Percentiles rank a stretch among this genome's conserved stretches.
Evolutionary conservation across 2,113 vertebrate genomes (phyloP).

Genomic region (Capra hircus): DNA sequence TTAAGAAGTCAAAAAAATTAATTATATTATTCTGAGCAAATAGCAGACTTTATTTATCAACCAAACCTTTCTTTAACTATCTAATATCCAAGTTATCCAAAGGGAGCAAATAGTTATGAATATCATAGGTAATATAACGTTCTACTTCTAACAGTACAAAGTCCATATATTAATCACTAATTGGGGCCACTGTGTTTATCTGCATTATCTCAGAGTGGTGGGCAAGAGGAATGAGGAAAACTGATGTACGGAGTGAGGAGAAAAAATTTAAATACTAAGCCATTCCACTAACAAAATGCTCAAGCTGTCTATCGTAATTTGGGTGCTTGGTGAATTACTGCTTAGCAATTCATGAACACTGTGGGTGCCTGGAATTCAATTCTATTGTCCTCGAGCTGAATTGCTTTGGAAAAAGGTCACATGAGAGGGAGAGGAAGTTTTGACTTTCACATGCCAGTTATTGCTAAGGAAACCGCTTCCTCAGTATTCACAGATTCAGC

Average conservation of each 20-base stretch:
- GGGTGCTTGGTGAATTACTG: conserved; percentile 65
- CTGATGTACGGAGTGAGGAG: conserved; percentile 7
- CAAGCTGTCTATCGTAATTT: conserved; percentile 68
- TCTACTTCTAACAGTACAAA: neutral
- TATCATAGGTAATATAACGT: neutral
- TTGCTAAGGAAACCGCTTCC: conserved; percentile 85
- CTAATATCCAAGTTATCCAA: neutral
- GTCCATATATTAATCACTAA: neutral
- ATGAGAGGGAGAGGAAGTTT: conserved; percentile 85
- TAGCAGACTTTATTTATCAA: neutral
- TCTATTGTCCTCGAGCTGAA: conserved; percentile 80
- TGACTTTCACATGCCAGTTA: conserved; percentile 86
- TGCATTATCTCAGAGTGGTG: neutral
- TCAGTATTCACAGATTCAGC: conserved; percentile 80
- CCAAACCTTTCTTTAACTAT: neutral
- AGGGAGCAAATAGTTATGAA: neutral
- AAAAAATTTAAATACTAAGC: conserved; percentile 60
- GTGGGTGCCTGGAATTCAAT: conserved; percentile 81
- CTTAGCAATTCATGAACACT: conserved; percentile 67
- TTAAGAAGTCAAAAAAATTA: neutral
- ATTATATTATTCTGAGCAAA: neutral
- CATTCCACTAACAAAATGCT: conserved; percentile 74
- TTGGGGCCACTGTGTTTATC: neutral
- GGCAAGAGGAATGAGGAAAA: conserved; percentile 21
- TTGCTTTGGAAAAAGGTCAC: conserved; percentile 83